phyloP scores from a whole-genome alignment of 1,140 invertebrate genomes.

The Oscheius sp. region DNA sequence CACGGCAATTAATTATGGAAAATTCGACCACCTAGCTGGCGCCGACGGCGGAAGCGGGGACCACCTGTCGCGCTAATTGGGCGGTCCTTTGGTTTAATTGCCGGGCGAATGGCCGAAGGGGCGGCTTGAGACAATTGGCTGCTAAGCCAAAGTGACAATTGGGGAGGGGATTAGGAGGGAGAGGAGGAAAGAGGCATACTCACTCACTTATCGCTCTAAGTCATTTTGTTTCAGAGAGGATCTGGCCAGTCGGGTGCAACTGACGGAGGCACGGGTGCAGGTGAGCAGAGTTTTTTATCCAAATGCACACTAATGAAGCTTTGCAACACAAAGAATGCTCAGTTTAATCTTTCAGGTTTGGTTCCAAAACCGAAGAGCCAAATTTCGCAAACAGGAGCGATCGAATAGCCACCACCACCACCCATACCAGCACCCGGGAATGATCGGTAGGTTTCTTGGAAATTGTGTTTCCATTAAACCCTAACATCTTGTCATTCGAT shows the following conservation, averaged over 20 bases:
- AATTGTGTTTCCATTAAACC: too few relatives aligned
- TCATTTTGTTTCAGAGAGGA: slow-evolving; percentile 70
- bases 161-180: too few relatives aligned
- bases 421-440: slow-evolving; percentile 31
- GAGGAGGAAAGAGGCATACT: too few relatives aligned
- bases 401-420: slow-evolving; percentile 32
- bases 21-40: slow-evolving; percentile 2
- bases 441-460: not conserved
- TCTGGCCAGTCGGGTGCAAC: slow-evolving; percentile 94
- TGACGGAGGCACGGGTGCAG: slow-evolving; percentile 94
- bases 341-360: slow-evolving; percentile 77
- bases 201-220: not conserved
- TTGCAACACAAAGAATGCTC: not conserved
- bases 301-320: not conserved
- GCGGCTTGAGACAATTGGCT: not conserved
- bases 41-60: not conserved
- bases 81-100: not conserved
- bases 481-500: too few relatives aligned
- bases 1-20: not conserved
- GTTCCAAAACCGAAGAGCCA: slow-evolving; percentile 89
- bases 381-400: slow-evolving; percentile 83
- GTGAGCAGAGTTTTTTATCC: slow-evolving; percentile 65
- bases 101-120: not conserved
- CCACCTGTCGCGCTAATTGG: slow-evolving; percentile 2
- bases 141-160: slow-evolving; percentile 4